Percentiles rank a stretch among this genome's conserved stretches.
Evolutionary conservation across 2,888 invertebrate genomes (phyloP).

Genomic region (Opisthograptis luteolata): DNA sequence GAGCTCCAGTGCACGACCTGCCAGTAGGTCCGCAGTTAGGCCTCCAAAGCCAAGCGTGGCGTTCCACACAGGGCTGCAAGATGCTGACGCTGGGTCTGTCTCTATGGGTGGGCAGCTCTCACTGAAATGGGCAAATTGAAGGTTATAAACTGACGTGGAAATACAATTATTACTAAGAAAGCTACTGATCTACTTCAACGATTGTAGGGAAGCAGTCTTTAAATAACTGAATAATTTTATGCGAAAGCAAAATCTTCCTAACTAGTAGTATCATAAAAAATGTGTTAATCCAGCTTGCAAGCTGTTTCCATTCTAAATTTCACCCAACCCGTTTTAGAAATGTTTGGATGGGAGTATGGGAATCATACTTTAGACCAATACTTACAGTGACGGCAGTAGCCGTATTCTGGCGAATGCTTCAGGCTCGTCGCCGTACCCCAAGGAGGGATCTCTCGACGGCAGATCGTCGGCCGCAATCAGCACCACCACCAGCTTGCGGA

Average conservation of each 20-base stretch:
- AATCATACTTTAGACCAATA: too few relatives aligned
- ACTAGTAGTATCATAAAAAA: too few relatives aligned
- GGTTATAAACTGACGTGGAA: too few relatives aligned
- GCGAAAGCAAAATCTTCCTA: too few relatives aligned
- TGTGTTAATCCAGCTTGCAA: too few relatives aligned
- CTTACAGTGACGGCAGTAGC: constrained; percentile 91
- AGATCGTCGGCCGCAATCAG: constrained; percentile 94
- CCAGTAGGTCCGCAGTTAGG: constrained; percentile 90
- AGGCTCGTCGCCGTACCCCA: constrained; percentile 90
- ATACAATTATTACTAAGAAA: too few relatives aligned
- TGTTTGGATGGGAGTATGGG: too few relatives aligned
- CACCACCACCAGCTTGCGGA: constrained; percentile 92
- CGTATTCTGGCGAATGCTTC: constrained; percentile 94
- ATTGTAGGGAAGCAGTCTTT: too few relatives aligned
- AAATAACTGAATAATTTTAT: too few relatives aligned
- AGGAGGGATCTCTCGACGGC: constrained; percentile 89
- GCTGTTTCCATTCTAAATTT: too few relatives aligned
- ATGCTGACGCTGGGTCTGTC: constrained; percentile 93
- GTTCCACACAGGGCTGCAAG: constrained; percentile 96
- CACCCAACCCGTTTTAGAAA: too few relatives aligned
- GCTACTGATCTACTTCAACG: too few relatives aligned
- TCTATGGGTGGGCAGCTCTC: constrained; percentile 90
- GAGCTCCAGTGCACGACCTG: constrained; percentile 92
- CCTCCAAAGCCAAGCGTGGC: constrained; percentile 93
- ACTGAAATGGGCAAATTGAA: constrained; percentile 73